Evolutionary conservation across 35 echinoderm and acorn worm species (phyloP), one percentile per base, ranked within the genome.

Genomic region (Ptychodera flava): DNA sequence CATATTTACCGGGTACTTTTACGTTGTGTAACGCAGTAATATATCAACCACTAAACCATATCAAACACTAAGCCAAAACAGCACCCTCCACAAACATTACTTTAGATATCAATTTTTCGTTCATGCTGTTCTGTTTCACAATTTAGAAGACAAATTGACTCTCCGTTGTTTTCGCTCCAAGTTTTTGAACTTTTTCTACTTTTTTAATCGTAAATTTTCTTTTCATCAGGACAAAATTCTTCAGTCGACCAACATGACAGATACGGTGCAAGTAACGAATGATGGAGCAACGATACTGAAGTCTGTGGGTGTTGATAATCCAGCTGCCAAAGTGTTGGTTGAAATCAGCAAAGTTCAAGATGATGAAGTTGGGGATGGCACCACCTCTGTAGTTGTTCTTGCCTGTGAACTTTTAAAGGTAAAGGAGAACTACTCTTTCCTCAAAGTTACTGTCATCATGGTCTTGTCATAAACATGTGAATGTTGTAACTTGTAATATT

Each of bases 341-440:
- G 95, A 97, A n/a, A 97, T 97, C 84, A 97, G 95, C 81, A 90
- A 90, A 85, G 95, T 97, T 28, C 95, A 97, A 36, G 95, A 97
- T 92, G 95, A 97, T 91, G 95, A 97, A 92, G 92, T 97, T 30
- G 95, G 95, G 28, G 95, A 97, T 89, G 95, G 95, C n/a, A 97
- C 95, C 0, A 97, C 95, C 6, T 97, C 95, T 33, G 95, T 97
- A 1, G 93, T 92, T 36, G 95, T 97, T 16, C 89, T 97, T 0
- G 95, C 95, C 1, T 97, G 95, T 94, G 95, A 97, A 87, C 92
- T 97, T 16, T 79, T 97, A 33, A 91, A 85, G 90, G 95, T 97
- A 91, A 91, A n/a, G n/a, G n/a, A n/a, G 86, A 82, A 35, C 36
- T 79, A 37, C 76, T n/a, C 76, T n/a, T 16, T 77, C 76, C 76